phyloP scores from a whole-genome alignment of 2,797 vertebrate genomes.

The Crenichthys baileyi region DNA sequence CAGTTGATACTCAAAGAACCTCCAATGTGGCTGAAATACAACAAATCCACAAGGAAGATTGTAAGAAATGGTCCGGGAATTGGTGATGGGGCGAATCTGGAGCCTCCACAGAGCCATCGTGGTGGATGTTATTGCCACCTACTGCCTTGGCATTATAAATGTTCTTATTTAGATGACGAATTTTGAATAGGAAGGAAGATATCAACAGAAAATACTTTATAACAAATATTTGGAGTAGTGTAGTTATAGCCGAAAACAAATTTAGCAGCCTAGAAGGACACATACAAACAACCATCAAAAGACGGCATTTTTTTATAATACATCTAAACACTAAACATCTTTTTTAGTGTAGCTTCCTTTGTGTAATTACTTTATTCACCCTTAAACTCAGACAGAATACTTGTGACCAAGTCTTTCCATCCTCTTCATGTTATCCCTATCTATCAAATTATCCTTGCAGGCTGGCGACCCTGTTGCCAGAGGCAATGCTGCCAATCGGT shows the following conservation, averaged over 20 bases:
- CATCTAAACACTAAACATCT: neutral
- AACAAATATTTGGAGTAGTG: neutral
- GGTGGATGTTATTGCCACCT: neutral
- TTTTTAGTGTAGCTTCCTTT: neutral
- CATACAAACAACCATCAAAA: too few species aligned
- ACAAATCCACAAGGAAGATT: neutral
- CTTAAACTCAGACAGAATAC: constrained; percentile 17
- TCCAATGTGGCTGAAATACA: neutral
- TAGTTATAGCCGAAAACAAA: neutral
- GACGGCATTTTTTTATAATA: neutral
- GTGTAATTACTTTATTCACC: constrained; percentile 5
- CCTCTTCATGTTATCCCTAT: constrained; percentile 21
- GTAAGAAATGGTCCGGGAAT: neutral
- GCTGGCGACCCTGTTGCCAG: constrained; percentile 34
- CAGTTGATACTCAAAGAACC: neutral
- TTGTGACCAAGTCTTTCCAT: constrained; percentile 3
- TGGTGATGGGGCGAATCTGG: neutral
- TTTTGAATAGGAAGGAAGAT: too few species aligned
- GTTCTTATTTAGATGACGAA: neutral
- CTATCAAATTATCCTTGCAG: constrained; percentile 37
- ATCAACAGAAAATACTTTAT: too few species aligned
- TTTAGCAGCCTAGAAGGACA: neutral
- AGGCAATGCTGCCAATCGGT: constrained; percentile 46
- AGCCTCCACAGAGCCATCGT: neutral
- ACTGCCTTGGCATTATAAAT: neutral